Evolutionary conservation across 2,888 invertebrate species (phyloP).

Genomic region (Perizoma flavofasciatum): DNA sequence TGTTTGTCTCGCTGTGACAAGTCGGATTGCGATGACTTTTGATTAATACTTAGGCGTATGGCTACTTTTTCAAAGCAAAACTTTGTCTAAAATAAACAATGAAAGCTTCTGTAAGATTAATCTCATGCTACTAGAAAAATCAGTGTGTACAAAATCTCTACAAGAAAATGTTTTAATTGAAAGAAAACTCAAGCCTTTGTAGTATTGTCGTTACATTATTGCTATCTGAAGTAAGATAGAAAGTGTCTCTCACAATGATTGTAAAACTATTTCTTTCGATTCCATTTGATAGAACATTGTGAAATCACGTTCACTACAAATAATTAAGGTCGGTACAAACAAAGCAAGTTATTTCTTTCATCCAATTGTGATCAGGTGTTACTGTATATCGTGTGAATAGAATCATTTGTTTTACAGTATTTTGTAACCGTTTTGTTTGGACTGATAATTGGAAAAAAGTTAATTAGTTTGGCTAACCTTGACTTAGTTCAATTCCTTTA

Average conservation of each 20-base stretch:
- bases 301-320: conserved; percentile 30
- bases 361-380: conserved; percentile 44
- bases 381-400: conserved; percentile 37
- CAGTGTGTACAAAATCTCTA: not conserved
- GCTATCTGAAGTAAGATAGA: conserved; percentile 10
- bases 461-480: conserved; percentile 13
- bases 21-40: conserved; percentile 35
- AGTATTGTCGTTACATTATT: conserved; percentile 1
- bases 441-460: conserved; percentile 20
- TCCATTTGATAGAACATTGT: conserved; percentile 31
- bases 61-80: conserved; percentile 4
- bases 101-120: not conserved
- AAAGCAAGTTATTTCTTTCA: conserved; percentile 48
- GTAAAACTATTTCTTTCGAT: conserved; percentile 23
- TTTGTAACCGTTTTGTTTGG: conserved; percentile 26
- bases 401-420: conserved; percentile 34
- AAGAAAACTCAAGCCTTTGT: not conserved
- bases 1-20: conserved; percentile 39
- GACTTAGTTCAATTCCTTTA: conserved; percentile 19
- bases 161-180: not conserved
- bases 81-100: no score
- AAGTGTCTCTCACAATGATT: conserved; percentile 22
- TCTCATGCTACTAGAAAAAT: not conserved
- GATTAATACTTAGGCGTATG: conserved; percentile 24
- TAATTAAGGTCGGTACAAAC: conserved; percentile 50